These are phyloP conservation scores for Parazoanthus swiftii DNA, from an alignment of 92 coral and sea anemone species.

Conservation along the genomic window DNA sequence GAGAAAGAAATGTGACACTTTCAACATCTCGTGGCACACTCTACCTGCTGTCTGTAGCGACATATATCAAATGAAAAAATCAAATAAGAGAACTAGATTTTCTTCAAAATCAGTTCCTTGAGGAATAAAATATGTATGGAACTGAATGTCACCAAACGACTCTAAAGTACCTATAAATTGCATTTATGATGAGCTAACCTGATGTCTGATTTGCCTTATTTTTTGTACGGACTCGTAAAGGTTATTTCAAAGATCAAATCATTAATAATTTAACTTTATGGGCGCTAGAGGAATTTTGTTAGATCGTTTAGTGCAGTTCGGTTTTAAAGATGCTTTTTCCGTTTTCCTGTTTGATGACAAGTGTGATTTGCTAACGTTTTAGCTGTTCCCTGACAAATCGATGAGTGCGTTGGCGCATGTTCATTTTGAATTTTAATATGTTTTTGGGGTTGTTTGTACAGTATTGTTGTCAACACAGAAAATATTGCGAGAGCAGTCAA, in stretches of 20 bases:
- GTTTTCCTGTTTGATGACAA: not conserved
- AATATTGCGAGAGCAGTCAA: too few relatives aligned
- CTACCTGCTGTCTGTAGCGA: not conserved
- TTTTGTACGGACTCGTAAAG: not conserved
- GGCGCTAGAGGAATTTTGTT: not conserved
- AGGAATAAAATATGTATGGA: too few relatives aligned
- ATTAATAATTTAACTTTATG: not conserved
- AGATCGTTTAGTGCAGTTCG: not conserved
- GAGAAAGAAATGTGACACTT: too few relatives aligned
- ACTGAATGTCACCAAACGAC: not conserved
- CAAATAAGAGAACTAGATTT: too few relatives aligned
- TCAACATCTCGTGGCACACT: not conserved
- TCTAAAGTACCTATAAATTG: not conserved
- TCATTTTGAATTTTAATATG: not conserved
- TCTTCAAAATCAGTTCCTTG: too few relatives aligned
- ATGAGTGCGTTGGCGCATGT: not conserved
- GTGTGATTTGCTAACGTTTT: not conserved
- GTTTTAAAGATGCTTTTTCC: not conserved
- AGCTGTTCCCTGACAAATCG: not conserved
- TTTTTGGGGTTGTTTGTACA: not conserved
- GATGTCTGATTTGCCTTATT: not conserved
- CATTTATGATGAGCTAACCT: not conserved
- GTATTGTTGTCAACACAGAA: not conserved
- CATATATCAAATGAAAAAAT: not conserved
- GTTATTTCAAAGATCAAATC: not conserved